Evolutionary conservation across 2,113 vertebrate species (phyloP), one percentile per base, ranked within the genome.

Genomic region (Sigmodon hispidus): DNA sequence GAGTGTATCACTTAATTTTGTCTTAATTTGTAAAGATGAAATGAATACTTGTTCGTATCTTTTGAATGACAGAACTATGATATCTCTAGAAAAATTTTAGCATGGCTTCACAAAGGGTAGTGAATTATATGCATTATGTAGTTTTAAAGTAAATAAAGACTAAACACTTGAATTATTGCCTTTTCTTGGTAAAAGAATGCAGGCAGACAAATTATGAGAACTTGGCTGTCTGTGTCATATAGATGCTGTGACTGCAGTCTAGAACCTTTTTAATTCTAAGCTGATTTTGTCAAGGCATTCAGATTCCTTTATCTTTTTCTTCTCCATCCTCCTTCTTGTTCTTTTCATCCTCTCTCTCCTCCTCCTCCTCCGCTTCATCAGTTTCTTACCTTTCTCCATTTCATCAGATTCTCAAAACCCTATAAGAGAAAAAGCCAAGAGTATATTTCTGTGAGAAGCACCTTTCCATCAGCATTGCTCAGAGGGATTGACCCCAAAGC

Each of bases 121-220:
- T 85, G 48, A 52, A 81, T 29, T 87, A 61, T 45, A 63, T 90
- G 59, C 70, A 93, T 50, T 50, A 52, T 34, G 48, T 77, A 59
- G 72, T 87, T 76, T 96, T 86, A 83, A 93, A 94, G 67, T 19
- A 79, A 45, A 29, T 59, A 81, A 55, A 80, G 10, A 81, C 26
- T 59, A 81, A 55, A 80, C 7, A 81, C 26, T 7, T 86, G 65
- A 89, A 50, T 90, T 67, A 45, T 79, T 89, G 69, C 3, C 83
- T 85, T 80, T 87, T 92, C 57, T 70, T 90, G 70, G 40, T 85
- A 50, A 84, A 69, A 76, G 75, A 50, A 67, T 73, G 7, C 43
- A 45, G 52, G 7, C 43, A 45, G 52, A 83, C 4, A 11, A 36
- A 59, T 83, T 36, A 55, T 84, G 57, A 65, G 63, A 55, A 75